Percentiles rank a stretch among this genome's conserved stretches.
These are phyloP conservation scores for Enteromius treurensis DNA, from an alignment of 2,797 vertebrate genomes.

Conservation along the genomic window DNA sequence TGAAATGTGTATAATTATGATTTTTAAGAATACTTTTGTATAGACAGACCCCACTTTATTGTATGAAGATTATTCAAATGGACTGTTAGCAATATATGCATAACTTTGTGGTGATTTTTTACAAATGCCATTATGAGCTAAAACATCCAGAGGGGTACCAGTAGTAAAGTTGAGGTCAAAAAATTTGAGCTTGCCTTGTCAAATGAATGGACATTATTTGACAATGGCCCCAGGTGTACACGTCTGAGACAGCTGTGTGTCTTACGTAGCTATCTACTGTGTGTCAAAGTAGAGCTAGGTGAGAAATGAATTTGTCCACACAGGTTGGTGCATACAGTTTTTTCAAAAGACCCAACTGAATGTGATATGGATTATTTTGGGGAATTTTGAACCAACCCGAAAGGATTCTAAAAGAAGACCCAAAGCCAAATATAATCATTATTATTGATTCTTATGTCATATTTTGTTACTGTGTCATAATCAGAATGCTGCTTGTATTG, in stretches of 20 bases:
- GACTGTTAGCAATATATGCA: background rate
- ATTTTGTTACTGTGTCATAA: background rate
- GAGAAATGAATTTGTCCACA: background rate
- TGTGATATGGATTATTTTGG: background rate
- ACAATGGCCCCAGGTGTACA: slow-evolving; percentile 25
- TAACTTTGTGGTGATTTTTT: background rate
- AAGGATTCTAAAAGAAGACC: background rate
- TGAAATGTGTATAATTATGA: background rate
- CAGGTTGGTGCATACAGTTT: background rate
- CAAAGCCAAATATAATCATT: background rate
- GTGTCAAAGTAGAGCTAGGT: background rate
- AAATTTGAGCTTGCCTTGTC: background rate
- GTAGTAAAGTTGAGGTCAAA: slow-evolving; percentile 8
- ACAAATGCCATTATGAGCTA: background rate
- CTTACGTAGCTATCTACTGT: background rate
- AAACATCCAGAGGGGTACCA: background rate
- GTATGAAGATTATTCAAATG: background rate
- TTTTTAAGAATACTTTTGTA: background rate
- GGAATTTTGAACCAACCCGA: background rate
- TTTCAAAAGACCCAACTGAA: background rate
- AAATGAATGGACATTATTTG: background rate
- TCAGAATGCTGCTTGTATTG: background rate
- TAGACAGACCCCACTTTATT: background rate
- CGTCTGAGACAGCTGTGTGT: slow-evolving; percentile 10
- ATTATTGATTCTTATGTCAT: background rate